Evolutionary conservation across 1,140 invertebrate species (phyloP).

Genomic region (Drosophila arawakana): DNA sequence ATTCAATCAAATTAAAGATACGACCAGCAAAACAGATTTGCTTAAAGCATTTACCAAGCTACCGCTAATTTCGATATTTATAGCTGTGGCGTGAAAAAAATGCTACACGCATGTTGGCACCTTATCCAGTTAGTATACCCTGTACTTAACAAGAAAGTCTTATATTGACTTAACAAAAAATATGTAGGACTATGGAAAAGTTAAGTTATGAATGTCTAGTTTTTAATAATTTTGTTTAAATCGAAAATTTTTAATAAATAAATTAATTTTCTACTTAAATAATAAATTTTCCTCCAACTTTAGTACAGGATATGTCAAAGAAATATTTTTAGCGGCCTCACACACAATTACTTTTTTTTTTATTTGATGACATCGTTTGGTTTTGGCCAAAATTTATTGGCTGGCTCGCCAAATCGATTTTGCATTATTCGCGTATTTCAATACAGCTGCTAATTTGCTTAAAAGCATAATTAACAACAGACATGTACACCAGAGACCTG

Average conservation of each 20-base stretch:
- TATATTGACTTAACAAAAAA: not conserved
- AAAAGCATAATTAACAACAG: slow-evolving; percentile 78
- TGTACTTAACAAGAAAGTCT: not conserved
- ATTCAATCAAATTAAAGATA: slow-evolving; percentile 49
- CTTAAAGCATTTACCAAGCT: slow-evolving; percentile 36
- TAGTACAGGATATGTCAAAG: too few species aligned
- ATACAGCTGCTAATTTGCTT: slow-evolving; percentile 79
- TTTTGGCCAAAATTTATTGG: slow-evolving; percentile 71
- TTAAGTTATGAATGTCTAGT: too few species aligned
- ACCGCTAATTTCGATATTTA: slow-evolving; percentile 15
- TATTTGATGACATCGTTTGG: slow-evolving; percentile 42
- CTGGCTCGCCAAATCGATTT: slow-evolving; percentile 68
- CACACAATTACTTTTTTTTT: slow-evolving; percentile 11
- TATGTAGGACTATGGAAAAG: not conserved
- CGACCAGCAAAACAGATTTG: slow-evolving; percentile 10
- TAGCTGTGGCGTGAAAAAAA: not conserved
- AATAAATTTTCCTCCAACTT: too few species aligned
- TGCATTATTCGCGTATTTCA: slow-evolving; percentile 66
- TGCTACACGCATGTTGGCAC: slow-evolving; percentile 43
- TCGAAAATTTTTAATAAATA: too few species aligned
- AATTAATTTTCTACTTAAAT: too few species aligned
- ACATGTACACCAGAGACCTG: too few species aligned
- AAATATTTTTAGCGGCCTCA: too few species aligned
- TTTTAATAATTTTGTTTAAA: too few species aligned
- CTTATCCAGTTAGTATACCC: slow-evolving; percentile 32